A percentile compares a stretch with the other conserved stretches of the same genome.
phyloP scores from a whole-genome alignment of 2,113 vertebrate genomes.

The Leptobrachium ailaonicum region DNA sequence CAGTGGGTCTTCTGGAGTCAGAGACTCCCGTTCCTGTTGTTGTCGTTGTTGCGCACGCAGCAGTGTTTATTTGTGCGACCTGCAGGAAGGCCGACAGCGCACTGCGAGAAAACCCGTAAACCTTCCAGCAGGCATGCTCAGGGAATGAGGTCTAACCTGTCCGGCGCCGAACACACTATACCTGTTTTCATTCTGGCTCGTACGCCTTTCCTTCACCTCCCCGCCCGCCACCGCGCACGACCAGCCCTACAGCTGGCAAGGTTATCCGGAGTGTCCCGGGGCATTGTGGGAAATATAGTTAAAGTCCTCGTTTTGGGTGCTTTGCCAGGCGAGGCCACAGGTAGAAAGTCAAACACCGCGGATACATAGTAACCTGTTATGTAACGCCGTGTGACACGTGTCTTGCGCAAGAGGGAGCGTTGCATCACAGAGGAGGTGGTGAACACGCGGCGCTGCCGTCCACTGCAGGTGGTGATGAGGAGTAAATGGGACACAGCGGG shows the following conservation, averaged over 20 bases:
- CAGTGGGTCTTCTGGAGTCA: too few relatives aligned
- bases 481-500: too few relatives aligned
- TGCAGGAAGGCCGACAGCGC: not conserved
- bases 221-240: not conserved
- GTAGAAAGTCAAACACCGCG: not conserved
- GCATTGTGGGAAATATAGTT: slow-evolving; percentile 30
- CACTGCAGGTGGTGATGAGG: too few relatives aligned
- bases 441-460: too few relatives aligned
- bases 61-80: not conserved
- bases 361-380: too few relatives aligned
- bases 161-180: slow-evolving; percentile 28
- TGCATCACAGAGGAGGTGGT: too few relatives aligned
- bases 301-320: not conserved
- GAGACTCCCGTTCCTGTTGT: too few relatives aligned
- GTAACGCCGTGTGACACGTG: too few relatives aligned
- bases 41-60: too few relatives aligned
- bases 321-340: not conserved
- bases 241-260: not conserved
- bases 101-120: not conserved
- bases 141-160: slow-evolving; percentile 43
- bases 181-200: not conserved
- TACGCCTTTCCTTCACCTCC: not conserved
- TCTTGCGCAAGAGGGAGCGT: too few relatives aligned
- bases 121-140: slow-evolving; percentile 11
- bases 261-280: not conserved